Evolutionary conservation across 1,140 invertebrate species (phyloP), one percentile per base, ranked within the genome.

Genomic region (Pteromalus puparum): DNA sequence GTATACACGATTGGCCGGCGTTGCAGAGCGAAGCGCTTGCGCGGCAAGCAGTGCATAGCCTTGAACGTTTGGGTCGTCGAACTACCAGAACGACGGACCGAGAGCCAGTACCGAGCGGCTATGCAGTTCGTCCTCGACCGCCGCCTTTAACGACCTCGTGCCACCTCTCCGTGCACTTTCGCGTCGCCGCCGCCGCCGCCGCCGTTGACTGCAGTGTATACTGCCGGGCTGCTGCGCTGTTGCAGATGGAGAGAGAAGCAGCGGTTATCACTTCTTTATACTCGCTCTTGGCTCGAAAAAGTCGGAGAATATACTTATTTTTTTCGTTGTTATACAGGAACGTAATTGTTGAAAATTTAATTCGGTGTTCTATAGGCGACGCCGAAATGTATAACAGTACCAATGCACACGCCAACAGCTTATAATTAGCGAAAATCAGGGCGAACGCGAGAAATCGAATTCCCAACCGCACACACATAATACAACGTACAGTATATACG

Each of bases 31-130:
- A 2, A 4, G 53, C 53, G 53, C 53, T 61, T 61, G 53, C 68
- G 68, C 24, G 68, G n/a, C n/a, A n/a, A n/a, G n/a, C 26, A 18
- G n/a, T 10, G 81, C 70, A 75, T 85, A 87, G 85, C 87, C 87
- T 88, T 88, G 84, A 87, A 87, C 87, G 87, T 87, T 87, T 85
- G 76, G 86, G 84, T 88, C 86, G 65, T 88, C 84, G 87, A 87
- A 87, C 87, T 73, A 86, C 38, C 75, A 81, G 85, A 86, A 86
- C 84, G 83, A 81, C 83, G 81, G 82, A 73, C 26, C 26, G 75
- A 30, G 75, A 77, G 46, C 75, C 75, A 61, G 21, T 48, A 13
- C 42, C 15, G 53, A 61, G 53, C 38, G 75, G 46, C 83, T 87
- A 65, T 76, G 78, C 81, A 82, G 75, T 76, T 83, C 78, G 72